Base-by-base conservation (phyloP, 2,888 invertebrate species). In the Tetranychus piercei region DNA sequence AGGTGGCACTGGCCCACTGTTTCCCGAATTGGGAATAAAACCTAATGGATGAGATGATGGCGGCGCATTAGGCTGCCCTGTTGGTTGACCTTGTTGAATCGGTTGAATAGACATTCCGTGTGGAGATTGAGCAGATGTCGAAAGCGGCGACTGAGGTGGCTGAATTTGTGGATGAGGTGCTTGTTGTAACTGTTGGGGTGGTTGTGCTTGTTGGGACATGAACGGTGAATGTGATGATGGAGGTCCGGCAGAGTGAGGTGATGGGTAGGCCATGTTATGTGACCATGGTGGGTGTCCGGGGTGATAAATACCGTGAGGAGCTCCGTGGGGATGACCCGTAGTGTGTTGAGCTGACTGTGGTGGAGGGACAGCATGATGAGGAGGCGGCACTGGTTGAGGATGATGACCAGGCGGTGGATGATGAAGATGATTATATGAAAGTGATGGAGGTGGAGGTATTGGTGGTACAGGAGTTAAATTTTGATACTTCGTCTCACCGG, bases 381-480 rank as follows among this genome's bases (percentile, higher is more conserved):
- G 55, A 55, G 55, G 55, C 55, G 15, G 55, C 55, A 55, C 55
- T 55, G 55, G 15, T 15, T 55, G 9, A 15, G 55, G 55, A 55
- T 55, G 55, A 55, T 55, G 55, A 15, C 55, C 55, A 55, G 55
- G 9, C 55, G 55, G 55, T 55, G 55, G 55, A 55, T 55, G 55
- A 55, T 55, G 55, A 55, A 5, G 55, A 55, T 55, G 55, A 55
- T 55, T 15, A 55, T 55, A 55, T 15, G 55, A 55, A 55, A 15
- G 55, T 55, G 55, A 55, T 5, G 70, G 70, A 18, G 70, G 64
- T 20, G 71, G 71, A 44, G 74, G 74, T 64, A 74, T 55, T 20
- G 71, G 71, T 44, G 74, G 74, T 64, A 74, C 70, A 64, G 74
- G 71, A 64, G 71, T 74, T 45, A 74, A 45, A 18, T 69, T 74